phyloP scores from a whole-genome alignment of 2,113 vertebrate species.

The Aphyosemion australe region DNA sequence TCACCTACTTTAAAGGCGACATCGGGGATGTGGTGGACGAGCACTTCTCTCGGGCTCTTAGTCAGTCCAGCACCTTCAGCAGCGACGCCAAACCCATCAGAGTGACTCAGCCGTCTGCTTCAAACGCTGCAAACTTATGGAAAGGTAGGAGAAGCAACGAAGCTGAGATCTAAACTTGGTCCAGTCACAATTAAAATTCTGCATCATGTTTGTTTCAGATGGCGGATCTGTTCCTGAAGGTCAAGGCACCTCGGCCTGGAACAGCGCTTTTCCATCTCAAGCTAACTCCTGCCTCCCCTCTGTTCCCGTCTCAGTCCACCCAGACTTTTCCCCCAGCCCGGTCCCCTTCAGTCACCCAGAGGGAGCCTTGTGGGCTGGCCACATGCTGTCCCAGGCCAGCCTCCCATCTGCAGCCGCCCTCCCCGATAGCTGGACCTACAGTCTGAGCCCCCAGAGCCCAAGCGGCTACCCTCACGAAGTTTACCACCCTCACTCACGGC shows the following conservation, averaged over 20 bases:
- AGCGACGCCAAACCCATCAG: constrained; percentile 84
- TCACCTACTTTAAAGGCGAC: constrained; percentile 98
- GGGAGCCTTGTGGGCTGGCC: constrained; percentile 87
- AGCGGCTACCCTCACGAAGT: constrained; percentile 89
- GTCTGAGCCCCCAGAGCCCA: constrained; percentile 87
- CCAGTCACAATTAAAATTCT: not conserved
- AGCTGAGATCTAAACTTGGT: not conserved
- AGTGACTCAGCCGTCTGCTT: constrained; percentile 64
- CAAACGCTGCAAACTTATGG: constrained; percentile 80
- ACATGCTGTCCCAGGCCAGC: constrained; percentile 85
- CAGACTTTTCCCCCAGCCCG: constrained; percentile 85
- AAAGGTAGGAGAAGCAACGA: constrained; percentile 82
- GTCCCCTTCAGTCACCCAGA: constrained; percentile 86
- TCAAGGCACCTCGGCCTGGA: constrained; percentile 90
- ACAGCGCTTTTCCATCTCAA: constrained; percentile 86
- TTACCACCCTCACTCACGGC: constrained; percentile 87
- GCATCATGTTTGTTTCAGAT: constrained; percentile 64
- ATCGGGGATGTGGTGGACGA: constrained; percentile 96
- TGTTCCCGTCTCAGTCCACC: constrained; percentile 84
- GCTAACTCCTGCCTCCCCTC: constrained; percentile 83
- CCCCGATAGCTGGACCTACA: constrained; percentile 91
- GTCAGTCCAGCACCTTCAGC: constrained; percentile 87
- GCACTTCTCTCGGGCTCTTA: constrained; percentile 96
- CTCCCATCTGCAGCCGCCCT: constrained; percentile 79
- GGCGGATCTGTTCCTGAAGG: constrained; percentile 72